phyloP scores from a whole-genome alignment of 2,888 invertebrate species.

The Notocelia uddmanniana region DNA sequence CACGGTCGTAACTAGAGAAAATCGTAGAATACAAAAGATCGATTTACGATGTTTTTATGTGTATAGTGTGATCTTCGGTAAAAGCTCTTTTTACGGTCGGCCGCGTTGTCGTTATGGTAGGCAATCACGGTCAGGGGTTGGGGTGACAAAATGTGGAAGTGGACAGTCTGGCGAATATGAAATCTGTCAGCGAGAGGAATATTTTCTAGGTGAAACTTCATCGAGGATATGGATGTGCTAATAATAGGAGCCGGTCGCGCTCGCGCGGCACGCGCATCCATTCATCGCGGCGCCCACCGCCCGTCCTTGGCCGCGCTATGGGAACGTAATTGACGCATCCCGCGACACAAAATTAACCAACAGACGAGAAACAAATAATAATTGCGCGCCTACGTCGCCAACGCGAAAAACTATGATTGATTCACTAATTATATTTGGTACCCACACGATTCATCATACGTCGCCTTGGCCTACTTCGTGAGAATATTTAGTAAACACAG shows the following conservation, averaged over 20 bases:
- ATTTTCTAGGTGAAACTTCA: constrained; percentile 47
- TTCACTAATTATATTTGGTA: constrained; percentile 43
- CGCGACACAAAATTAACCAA: constrained; percentile 53
- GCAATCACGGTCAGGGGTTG: constrained; percentile 34
- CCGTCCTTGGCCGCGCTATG: constrained; percentile 73
- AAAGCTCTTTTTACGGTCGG: constrained; percentile 40
- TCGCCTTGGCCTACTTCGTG: constrained; percentile 41
- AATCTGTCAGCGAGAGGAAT: not conserved
- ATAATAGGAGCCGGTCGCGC: constrained; percentile 66
- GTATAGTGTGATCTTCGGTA: constrained; percentile 37
- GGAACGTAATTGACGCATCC: constrained; percentile 71
- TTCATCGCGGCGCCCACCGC: constrained; percentile 65
- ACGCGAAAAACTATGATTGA: constrained; percentile 46
- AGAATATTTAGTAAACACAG: constrained; percentile 44
- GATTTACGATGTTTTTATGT: constrained; percentile 42
- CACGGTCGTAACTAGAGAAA: constrained; percentile 39
- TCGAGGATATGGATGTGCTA: constrained; percentile 58
- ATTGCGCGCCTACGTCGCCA: constrained; percentile 35
- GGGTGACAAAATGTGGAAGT: constrained; percentile 3
- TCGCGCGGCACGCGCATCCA: constrained; percentile 71
- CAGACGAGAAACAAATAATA: constrained; percentile 47
- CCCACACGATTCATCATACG: constrained; percentile 40
- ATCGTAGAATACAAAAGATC: constrained; percentile 42
- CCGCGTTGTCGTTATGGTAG: constrained; percentile 21
- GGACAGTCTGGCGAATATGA: not conserved